Evolutionary conservation across 2,888 invertebrate species (phyloP).

Genomic region (Cataglyphis albicans): DNA sequence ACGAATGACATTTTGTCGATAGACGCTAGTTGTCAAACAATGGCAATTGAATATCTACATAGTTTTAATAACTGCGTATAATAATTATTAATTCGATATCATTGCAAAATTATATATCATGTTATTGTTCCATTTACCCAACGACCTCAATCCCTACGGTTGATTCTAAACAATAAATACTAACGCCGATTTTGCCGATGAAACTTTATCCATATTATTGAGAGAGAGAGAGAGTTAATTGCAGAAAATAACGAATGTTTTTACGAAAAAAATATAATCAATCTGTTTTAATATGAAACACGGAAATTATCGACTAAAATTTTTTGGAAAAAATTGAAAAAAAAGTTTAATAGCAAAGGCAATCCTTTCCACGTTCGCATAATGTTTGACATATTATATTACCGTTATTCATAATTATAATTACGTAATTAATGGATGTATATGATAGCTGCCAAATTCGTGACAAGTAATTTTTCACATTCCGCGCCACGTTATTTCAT

Average conservation of each 20-base stretch:
- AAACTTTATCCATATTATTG: neutral
- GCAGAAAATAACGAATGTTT: neutral
- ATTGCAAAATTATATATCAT: constrained; percentile 5
- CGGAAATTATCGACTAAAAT: neutral
- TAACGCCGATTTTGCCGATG: neutral
- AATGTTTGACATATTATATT: neutral
- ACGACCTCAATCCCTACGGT: neutral
- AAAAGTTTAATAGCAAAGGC: neutral
- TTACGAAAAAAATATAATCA: neutral
- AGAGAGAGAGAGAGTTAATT: neutral
- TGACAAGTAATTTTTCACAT: constrained; percentile 40
- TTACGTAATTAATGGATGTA: constrained; percentile 35
- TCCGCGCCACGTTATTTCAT: constrained; percentile 12
- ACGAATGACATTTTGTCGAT: neutral
- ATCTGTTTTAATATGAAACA: neutral
- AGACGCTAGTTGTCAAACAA: neutral
- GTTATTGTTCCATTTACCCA: neutral
- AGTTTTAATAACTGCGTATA: neutral
- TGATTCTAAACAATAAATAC: constrained; percentile 7
- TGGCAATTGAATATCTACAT: neutral
- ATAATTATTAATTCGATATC: constrained; percentile 21
- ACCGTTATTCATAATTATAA: constrained; percentile 24
- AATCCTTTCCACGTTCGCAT: neutral
- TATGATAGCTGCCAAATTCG: constrained; percentile 20
- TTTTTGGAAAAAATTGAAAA: neutral